phyloP scores from a whole-genome alignment of 1,140 invertebrate species.

The Trichogramma pretiosum region DNA sequence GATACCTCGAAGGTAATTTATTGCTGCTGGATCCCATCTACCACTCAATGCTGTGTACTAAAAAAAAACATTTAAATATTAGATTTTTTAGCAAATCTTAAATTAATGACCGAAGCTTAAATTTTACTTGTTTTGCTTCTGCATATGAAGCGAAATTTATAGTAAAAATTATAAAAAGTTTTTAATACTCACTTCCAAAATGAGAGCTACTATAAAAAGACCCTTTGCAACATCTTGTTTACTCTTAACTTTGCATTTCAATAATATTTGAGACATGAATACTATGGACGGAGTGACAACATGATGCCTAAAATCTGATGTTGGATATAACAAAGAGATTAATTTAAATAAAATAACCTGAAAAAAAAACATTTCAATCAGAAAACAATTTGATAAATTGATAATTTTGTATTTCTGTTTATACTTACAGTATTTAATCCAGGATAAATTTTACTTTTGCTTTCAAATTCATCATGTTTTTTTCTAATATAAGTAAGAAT shows the following conservation, averaged over 20 bases:
- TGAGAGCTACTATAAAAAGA: conserved; percentile 64
- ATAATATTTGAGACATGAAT: conserved; percentile 75
- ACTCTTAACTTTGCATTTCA: conserved; percentile 51
- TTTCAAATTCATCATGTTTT: conserved; percentile 60
- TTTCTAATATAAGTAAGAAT: conserved; percentile 63
- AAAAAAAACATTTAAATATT: conserved; percentile 28
- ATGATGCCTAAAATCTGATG: conserved; percentile 80
- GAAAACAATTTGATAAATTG: conserved; percentile 28
- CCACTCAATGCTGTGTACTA: conserved; percentile 73
- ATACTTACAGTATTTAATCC: conserved; percentile 54
- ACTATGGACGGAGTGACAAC: conserved; percentile 75
- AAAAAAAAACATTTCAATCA: conserved; percentile 49
- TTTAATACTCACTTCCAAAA: conserved; percentile 56
- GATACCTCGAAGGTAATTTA: conserved; percentile 68
- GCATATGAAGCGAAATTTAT: not conserved
- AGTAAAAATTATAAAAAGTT: conserved; percentile 16
- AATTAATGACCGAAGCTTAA: too few relatives aligned
- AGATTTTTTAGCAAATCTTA: not conserved
- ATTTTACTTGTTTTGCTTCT: too few relatives aligned
- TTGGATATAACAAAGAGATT: conserved; percentile 68
- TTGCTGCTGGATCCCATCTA: conserved; percentile 64
- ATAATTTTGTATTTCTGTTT: not conserved
- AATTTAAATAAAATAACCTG: conserved; percentile 73
- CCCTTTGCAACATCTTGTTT: conserved; percentile 64
- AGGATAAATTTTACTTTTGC: conserved; percentile 56